Evolutionary conservation across 1,140 invertebrate genomes (phyloP).

Genomic region (Holcopasites calliopsidis): DNA sequence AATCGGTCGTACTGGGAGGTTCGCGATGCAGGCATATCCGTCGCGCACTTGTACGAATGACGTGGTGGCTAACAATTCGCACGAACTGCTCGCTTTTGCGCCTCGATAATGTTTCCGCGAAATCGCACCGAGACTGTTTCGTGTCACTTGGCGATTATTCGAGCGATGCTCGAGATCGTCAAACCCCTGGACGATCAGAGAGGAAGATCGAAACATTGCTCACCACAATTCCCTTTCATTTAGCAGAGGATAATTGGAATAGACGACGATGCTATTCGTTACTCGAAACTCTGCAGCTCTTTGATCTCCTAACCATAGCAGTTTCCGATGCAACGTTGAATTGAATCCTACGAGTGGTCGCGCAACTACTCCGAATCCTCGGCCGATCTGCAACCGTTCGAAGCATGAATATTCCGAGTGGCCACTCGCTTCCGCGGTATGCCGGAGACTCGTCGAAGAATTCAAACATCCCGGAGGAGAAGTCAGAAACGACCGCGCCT

Average conservation of each 20-base stretch:
- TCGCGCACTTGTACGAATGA: constrained; percentile 16
- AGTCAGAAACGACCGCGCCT: too few species aligned
- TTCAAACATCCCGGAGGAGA: too few species aligned
- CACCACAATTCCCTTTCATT: too few species aligned
- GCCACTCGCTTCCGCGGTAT: background rate
- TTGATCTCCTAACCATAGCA: too few species aligned
- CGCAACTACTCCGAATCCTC: constrained; percentile 5
- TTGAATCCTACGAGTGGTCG: too few species aligned
- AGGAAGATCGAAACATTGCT: background rate
- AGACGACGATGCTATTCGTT: too few species aligned
- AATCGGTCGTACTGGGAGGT: constrained; percentile 12
- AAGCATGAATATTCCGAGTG: background rate
- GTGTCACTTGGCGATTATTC: constrained; percentile 2
- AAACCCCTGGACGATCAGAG: too few species aligned
- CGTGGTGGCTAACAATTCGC: constrained; percentile 53
- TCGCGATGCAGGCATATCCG: constrained; percentile 32
- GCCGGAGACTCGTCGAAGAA: background rate
- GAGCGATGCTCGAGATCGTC: background rate
- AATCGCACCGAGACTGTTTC: constrained; percentile 22
- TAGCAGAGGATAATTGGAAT: too few species aligned
- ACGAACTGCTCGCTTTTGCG: constrained; percentile 43
- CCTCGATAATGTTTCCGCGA: constrained; percentile 36
- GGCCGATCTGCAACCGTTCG: background rate
- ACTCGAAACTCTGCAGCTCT: too few species aligned
- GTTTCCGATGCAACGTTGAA: too few species aligned